These are phyloP conservation scores for Congeria kusceri DNA, from an alignment of 2,888 invertebrate species.

Conservation along the genomic window DNA sequence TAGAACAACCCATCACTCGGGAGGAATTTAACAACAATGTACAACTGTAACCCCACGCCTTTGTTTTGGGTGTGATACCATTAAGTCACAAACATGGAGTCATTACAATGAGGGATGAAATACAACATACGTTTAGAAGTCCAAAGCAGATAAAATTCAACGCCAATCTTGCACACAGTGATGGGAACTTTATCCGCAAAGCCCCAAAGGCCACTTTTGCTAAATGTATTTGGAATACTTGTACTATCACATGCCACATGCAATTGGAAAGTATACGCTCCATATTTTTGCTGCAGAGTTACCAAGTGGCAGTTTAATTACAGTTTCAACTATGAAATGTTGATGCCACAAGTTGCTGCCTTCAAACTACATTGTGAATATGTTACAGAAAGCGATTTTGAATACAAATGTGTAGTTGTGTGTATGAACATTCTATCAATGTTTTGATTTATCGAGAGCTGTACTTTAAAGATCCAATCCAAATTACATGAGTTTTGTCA, in stretches of 20 bases:
- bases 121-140: slow-evolving; percentile 37
- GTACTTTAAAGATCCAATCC: no score
- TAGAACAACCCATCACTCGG: slow-evolving; percentile 58
- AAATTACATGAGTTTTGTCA: no score
- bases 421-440: no score
- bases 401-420: no score
- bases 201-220: slow-evolving; percentile 9
- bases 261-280: background rate
- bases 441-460: no score
- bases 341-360: background rate
- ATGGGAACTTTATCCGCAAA: slow-evolving; percentile 19
- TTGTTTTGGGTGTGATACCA: slow-evolving; percentile 34
- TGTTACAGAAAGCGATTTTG: background rate
- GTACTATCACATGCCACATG: background rate
- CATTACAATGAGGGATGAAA: slow-evolving; percentile 41
- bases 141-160: slow-evolving; percentile 3
- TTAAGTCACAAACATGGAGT: slow-evolving; percentile 42
- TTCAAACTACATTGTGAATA: background rate
- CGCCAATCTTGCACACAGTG: slow-evolving; percentile 12
- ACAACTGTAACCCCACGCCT: slow-evolving; percentile 35
- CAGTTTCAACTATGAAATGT: no score
- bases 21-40: slow-evolving; percentile 50
- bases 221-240: background rate
- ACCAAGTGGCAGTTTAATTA: no score
- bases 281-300: background rate